Evolutionary conservation across 2,888 invertebrate genomes (phyloP).

Genomic region (Branchipolynoe longqiensis): DNA sequence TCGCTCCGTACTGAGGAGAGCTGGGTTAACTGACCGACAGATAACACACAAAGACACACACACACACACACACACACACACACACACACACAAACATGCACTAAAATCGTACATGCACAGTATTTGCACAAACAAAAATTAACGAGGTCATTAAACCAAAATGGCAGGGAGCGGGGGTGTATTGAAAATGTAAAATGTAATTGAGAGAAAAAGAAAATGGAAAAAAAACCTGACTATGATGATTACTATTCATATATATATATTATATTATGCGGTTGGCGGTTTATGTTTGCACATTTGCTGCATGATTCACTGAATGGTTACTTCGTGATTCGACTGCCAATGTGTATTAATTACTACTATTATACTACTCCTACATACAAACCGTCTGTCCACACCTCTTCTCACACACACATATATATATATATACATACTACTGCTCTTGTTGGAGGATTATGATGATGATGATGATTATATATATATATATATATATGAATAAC

Average conservation of each 20-base stretch:
- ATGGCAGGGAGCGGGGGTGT: neutral
- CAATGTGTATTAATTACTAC: no score
- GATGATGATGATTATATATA: slow-evolving; percentile 25
- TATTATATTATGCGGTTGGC: slow-evolving; percentile 15
- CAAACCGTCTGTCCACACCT: slow-evolving; percentile 42
- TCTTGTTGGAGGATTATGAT: no score
- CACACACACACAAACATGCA: neutral
- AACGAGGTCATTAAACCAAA: no score
- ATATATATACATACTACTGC: slow-evolving; percentile 4
- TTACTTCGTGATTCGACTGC: slow-evolving; percentile 27
- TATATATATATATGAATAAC: slow-evolving; percentile 22
- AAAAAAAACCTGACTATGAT: no score
- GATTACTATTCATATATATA: no score
- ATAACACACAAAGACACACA: neutral
- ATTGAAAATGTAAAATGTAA: neutral
- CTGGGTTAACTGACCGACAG: no score
- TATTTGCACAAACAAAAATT: no score
- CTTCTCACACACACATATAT: slow-evolving; percentile 40
- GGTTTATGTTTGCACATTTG: slow-evolving; percentile 33
- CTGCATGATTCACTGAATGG: slow-evolving; percentile 11
- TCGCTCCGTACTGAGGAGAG: slow-evolving; percentile 57
- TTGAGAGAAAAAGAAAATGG: slow-evolving; percentile 14
- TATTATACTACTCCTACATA: slow-evolving; percentile 14
- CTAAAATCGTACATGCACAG: neutral
- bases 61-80: neutral